Conservation (phyloP, 2,113 vertebrate genomes). For the Mormoops blainvillei region DNA sequence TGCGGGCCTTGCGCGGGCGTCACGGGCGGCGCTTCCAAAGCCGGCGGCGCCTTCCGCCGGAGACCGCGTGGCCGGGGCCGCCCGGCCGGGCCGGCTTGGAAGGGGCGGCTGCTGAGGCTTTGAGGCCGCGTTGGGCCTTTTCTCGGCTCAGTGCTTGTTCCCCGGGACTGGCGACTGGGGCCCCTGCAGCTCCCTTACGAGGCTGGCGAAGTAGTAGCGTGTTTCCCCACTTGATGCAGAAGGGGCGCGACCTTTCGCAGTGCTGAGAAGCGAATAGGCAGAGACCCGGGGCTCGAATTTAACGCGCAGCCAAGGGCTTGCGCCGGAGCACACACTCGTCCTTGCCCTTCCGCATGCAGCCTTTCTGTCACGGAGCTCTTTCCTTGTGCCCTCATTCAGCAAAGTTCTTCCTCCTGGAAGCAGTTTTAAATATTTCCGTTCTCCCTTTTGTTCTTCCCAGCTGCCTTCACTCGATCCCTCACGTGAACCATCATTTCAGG, state of each 20-base stretch:
- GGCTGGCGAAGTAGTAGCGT: background rate
- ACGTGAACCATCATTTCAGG: background rate
- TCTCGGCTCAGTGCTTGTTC: background rate
- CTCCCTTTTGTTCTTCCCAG: background rate
- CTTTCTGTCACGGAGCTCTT: background rate
- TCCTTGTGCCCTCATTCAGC: background rate
- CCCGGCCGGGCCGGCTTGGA: too few species aligned
- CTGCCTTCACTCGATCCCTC: background rate
- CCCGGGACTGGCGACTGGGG: background rate
- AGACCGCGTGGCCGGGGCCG: too few species aligned
- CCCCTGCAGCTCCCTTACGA: background rate
- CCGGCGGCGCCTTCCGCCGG: too few species aligned
- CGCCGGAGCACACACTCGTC: background rate
- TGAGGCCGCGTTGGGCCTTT: background rate
- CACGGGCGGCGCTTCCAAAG: too few species aligned
- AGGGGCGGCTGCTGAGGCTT: background rate
- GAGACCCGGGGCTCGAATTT: background rate
- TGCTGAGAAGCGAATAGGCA: background rate
- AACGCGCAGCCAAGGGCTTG: background rate
- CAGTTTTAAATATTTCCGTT: background rate
- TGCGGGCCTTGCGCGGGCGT: too few species aligned
- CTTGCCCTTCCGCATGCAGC: background rate
- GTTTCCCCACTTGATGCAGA: background rate
- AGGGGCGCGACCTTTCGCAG: background rate
- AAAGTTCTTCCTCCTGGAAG: background rate